Evolutionary conservation across 2,888 invertebrate genomes (phyloP).

Genomic region (Callosobruchus maculatus): DNA sequence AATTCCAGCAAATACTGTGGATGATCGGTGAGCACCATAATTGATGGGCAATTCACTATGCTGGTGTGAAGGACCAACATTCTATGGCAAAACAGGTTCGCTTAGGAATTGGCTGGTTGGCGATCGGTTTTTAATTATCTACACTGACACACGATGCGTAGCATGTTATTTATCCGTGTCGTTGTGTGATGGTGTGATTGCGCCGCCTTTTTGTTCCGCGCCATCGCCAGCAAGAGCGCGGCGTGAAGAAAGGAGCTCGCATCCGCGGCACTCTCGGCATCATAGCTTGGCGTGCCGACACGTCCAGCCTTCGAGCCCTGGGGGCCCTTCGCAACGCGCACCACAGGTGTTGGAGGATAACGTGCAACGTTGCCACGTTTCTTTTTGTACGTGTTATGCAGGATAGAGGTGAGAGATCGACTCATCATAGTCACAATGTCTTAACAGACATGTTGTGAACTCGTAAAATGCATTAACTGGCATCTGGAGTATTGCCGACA

Average conservation of each 20-base stretch:
- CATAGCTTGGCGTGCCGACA: neutral
- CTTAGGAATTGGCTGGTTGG: neutral
- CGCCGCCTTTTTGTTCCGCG: neutral
- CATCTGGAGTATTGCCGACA: too few relatives aligned
- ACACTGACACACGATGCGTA: neutral
- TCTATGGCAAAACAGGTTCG: neutral
- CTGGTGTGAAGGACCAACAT: neutral
- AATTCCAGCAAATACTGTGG: too few relatives aligned
- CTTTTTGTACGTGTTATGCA: neutral
- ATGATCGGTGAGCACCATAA: neutral
- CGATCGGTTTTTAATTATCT: neutral
- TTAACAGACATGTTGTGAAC: too few relatives aligned
- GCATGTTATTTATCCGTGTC: neutral
- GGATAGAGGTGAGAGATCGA: too few relatives aligned
- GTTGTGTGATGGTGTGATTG: neutral
- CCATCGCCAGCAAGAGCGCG: neutral
- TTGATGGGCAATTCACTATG: neutral
- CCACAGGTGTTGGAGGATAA: neutral
- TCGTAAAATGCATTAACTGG: too few relatives aligned
- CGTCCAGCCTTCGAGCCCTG: neutral
- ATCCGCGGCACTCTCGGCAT: neutral
- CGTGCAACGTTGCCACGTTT: neutral
- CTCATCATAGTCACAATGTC: too few relatives aligned
- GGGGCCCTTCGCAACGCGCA: neutral
- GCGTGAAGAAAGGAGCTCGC: neutral